Evolutionary conservation across 1,140 invertebrate genomes (phyloP), one percentile per base, ranked within the genome.

Genomic region (Sycophila sp.): DNA sequence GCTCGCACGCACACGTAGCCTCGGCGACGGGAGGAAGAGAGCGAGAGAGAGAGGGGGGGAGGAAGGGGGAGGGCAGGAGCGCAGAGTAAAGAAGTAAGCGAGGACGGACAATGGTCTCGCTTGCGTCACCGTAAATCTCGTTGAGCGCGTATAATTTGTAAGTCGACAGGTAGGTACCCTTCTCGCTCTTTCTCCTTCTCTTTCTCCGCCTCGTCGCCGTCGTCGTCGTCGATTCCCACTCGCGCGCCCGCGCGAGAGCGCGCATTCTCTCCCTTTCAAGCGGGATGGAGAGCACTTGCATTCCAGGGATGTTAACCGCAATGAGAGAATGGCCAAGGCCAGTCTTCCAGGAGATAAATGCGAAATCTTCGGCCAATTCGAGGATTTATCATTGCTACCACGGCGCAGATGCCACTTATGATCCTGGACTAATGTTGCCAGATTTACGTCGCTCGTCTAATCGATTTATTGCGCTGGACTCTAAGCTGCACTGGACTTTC

Each of bases 121-220:
- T 84, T 80, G 81, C 83, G 83, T 86, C 84, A 85, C 83, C 83
- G 84, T 86, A 86, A 86, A 86, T 86, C 84, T 86, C 83, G 80
- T 81, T 80, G 82, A 84, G 81, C 80, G 83, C 82, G 83, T 85
- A 86, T 86, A 86, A 86, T 86, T 86, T 86, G 84, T 86, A 85
- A 85, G 83, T 83, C 83, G 84, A 84, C 83, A 85, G 83, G 77
- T 75, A 74, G 75, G 76, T 60, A 73, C 75, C 79, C 58, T 72
- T 79, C 56, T 24, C 51, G 17, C 59, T 53, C 38, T 53, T 34
- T 28, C 34, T 51, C 42, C 60, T n/a, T 34, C 42, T 69, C 67
- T 19, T 22, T 42, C 10, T n/a, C 8, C 38, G 45, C 19, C n/a
- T 45, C 49, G 8, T 5, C 40, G 47, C 6, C 51, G 63, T 76